A percentile compares a stretch with the other conserved stretches of the same genome.
phyloP scores from a whole-genome alignment of 2,888 invertebrate species.

The Eucera pruinosa region DNA sequence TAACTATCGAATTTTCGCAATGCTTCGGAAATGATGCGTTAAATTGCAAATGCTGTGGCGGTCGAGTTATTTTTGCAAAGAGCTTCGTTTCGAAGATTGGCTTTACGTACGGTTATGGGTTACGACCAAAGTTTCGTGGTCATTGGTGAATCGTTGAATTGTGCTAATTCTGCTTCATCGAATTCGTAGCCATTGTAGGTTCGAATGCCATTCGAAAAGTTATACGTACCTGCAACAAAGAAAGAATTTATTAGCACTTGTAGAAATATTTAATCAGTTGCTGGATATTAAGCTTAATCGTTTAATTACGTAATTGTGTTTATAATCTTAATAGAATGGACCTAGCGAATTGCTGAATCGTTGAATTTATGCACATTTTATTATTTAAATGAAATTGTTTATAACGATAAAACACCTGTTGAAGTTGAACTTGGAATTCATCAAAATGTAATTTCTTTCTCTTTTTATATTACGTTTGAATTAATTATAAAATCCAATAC shows the following conservation, averaged over 20 bases:
- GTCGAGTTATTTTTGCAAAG: conserved; percentile 21
- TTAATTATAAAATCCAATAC: too few relatives aligned
- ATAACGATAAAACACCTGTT: too few relatives aligned
- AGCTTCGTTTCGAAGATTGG: conserved; percentile 5
- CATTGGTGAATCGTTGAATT: conserved; percentile 18
- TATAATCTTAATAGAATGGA: too few relatives aligned
- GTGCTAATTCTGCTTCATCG: not conserved
- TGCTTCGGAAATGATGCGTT: conserved; percentile 22
- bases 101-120: conserved; percentile 36
- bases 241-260: not conserved
- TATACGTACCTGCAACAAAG: conserved; percentile 30
- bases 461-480: too few relatives aligned
- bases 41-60: conserved; percentile 13
- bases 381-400: too few relatives aligned
- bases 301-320: too few relatives aligned
- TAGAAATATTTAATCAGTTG: not conserved
- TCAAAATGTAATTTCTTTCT: too few relatives aligned
- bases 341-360: too few relatives aligned
- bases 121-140: conserved; percentile 24
- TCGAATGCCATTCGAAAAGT: not conserved
- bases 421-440: too few relatives aligned
- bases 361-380: too few relatives aligned
- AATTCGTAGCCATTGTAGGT: not conserved
- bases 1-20: conserved; percentile 7
- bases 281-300: not conserved